Evolutionary conservation across 2,888 invertebrate species (phyloP), one percentile per base, ranked within the genome.

Genomic region (Neoscelio sp.): DNA sequence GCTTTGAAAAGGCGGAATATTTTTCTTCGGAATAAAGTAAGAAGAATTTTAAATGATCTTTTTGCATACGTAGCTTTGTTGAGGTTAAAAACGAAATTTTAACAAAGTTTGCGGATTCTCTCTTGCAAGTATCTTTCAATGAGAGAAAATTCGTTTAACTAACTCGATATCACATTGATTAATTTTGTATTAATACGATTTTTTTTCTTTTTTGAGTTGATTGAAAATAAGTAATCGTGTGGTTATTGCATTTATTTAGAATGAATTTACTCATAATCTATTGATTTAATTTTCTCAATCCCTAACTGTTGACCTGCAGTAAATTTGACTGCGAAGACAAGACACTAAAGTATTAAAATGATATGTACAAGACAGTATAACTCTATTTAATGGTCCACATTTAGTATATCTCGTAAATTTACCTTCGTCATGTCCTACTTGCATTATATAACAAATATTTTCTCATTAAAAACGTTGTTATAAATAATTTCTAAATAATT

Each of bases 321-420:
- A 60, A 60, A 60, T 44, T 44, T 60, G 60, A 60, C 44, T 60
- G 30, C 6, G 60, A 44, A 60, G 44, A 60, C 60, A 60, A 60
- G 60, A 23, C 12, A 8, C 44, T 44, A 5, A 18, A 28, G 30
- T 60, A 60, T 60, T 60, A 44, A 60, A 60, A 44, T 28, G 60
- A 28, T 4, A 15, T 12, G 28, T 26, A 26, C 30, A 12, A 33
- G 33, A 15, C 18, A 23, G 23, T 23, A 23, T 38, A 38, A 54
- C 35, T 20, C 54, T 23, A 20, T 54, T 54, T 38, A 35, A 52
- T 35, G 35, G 52, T 52, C 20, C 13, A 13, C 35, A 38, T 8
- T 54, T 10, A 38, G 23, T 52, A 7, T 10, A 12, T 1, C 17
- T 28, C 40, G 28, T 42, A 26, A 58, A 54, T 58, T 58, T 56